Conservation (phyloP, 2,888 invertebrate species). For the Flabesymbios commensalis region DNA sequence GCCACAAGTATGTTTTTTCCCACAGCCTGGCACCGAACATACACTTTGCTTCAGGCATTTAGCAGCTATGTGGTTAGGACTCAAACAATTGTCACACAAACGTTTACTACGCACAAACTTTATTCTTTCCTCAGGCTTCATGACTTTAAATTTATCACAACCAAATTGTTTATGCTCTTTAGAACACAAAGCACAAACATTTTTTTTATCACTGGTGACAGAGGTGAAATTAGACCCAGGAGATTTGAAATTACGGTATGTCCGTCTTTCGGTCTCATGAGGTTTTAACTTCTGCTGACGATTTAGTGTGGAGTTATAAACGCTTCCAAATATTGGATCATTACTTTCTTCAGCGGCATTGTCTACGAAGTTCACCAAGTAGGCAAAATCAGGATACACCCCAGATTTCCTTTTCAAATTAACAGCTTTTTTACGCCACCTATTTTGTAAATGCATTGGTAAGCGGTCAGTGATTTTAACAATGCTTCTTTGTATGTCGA, state of each 20-base stretch:
- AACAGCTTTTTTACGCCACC: background rate
- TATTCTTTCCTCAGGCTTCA: background rate
- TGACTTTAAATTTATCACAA: background rate
- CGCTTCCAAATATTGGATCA: constrained; percentile 11
- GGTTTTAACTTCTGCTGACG: too few species aligned
- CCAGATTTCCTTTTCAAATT: background rate
- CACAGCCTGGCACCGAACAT: too few species aligned
- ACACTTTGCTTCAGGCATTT: too few species aligned
- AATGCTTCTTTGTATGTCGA: background rate
- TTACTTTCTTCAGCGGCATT: background rate
- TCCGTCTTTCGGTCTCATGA: too few species aligned
- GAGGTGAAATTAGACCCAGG: too few species aligned
- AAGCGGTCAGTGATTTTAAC: background rate
- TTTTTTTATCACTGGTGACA: too few species aligned
- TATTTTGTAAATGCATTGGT: background rate
- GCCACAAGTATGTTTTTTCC: too few species aligned
- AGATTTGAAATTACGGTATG: too few species aligned
- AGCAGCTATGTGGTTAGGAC: too few species aligned
- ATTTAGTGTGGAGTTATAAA: too few species aligned
- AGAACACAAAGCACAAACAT: background rate
- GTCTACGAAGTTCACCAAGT: background rate
- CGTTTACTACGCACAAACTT: background rate
- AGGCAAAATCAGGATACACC: background rate
- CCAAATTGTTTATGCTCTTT: background rate
- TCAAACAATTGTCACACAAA: constrained; percentile 3